Base-by-base conservation (phyloP, 2,888 invertebrate genomes). In the Argyresthia goedartella region DNA sequence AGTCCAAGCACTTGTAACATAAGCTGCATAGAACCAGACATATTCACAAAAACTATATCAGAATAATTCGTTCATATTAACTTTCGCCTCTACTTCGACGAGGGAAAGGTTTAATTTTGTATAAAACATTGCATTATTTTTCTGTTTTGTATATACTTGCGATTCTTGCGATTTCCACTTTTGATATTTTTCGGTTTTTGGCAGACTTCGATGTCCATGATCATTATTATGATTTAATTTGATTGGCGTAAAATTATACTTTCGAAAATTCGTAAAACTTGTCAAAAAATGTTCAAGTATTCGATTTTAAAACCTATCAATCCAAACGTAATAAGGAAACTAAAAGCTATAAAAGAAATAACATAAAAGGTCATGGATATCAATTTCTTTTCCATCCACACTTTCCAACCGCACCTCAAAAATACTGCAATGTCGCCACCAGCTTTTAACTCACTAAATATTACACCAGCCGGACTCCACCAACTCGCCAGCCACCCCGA, bases 11-110 rank as follows among this genome's bases (percentile, higher is more conserved):
- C 25, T 25, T 25, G 25, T 25, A 25, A 25, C 25, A 25, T 25
- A 4, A n/a, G 25, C 25, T 57, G 60, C 59, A 59, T 60, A 60
- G 57, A 59, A 60, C 50, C 59, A 57, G 60, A 57, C 57, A 35
- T 25, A 16, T 47, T 39, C 34, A 48, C 36, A 51, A 43, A 53
- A 52, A 49, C 45, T 53, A 42, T 44, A 14, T 25, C 25, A 25
- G 6, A 25, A 25, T 25, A 45, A 25, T 45, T n/a, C 3, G 45
- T 15, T 16, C 11, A 9, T 56, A 60, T 59, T 66, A 64, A 67
- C 73, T 76, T 74, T 74, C 74, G 76, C 70, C 73, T 72, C 69
- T 42, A 25, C 25, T 8, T 16, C 14, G 14, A 48, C 8, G 48
- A 48, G 48, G 48, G 36, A 8, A 35, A 35, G 48, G 48, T 35